Evolutionary conservation across 2,797 vertebrate genomes (phyloP), one percentile per base, ranked within the genome.

Genomic region (Hydrocynus forskahlii): DNA sequence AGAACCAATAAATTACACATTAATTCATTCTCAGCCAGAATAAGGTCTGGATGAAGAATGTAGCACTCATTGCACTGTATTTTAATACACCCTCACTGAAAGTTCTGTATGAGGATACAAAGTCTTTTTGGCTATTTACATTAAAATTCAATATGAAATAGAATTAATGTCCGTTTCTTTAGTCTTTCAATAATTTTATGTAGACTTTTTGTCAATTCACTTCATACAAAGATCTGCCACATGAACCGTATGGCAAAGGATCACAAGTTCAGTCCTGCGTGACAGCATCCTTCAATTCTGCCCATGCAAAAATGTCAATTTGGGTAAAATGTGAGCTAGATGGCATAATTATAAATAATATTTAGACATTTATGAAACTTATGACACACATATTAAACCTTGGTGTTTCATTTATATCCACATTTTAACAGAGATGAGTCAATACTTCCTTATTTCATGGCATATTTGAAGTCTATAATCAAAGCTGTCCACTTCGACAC

Each of bases 281-380:
- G 43, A 45, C 29, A 21, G 2, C 19, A 12, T 75, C 55, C 55
- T 62, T 48, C 21, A 48, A 48, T 62, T 48, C 9, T 29, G 16
- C 48, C 14, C 17, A 7, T 57, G 7, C 16, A 21, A n/a, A 63
- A 48, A 8, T 62, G 21, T 16, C 40, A 25, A 59, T 45, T 7
- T 67, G 60, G 5, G 19, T 3, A 19, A 43, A 77, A 52, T 77
- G n/a, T 77, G 25, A 67, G 38, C 38, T 14, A 67, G 29, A 66
- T 21, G 19, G 10, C 17, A 12, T 5, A 14, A 13, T 13, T 63
- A n/a, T 57, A 2, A 57, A n/a, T 17, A 21, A 29, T 25, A 25
- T n/a, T 2, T 25, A 62, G 7, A 29, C 38, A 17, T 67, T 10
- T 4, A 67, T n/a, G 19, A 9, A 43, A 67, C 9, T 43, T 19